Conservation (phyloP, 2,888 invertebrate species). For the Scaptodrosophila latifasciaeformis region DNA sequence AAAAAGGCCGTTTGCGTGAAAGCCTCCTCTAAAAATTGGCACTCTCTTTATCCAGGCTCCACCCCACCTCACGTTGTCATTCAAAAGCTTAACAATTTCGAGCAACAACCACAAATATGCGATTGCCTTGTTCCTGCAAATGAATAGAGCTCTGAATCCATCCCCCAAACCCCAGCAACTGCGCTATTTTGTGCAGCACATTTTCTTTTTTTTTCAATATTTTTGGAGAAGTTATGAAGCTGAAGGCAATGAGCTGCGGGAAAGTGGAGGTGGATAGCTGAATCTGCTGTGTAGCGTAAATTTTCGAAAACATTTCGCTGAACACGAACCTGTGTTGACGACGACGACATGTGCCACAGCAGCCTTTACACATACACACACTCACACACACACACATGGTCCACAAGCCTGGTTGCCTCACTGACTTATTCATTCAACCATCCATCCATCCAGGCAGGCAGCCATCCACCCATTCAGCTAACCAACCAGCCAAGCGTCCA, state of each 20-base stretch:
- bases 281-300: slow-evolving; percentile 45
- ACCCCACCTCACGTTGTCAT: slow-evolving; percentile 23
- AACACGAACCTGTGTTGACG: slow-evolving; percentile 33
- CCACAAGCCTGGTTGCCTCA: slow-evolving; percentile 22
- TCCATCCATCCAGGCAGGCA: slow-evolving; percentile 44
- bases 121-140: slow-evolving; percentile 65
- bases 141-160: slow-evolving; percentile 43
- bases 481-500: slow-evolving; percentile 21
- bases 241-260: background rate
- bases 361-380: background rate
- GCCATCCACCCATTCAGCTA: background rate
- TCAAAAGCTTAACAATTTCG: slow-evolving; percentile 65
- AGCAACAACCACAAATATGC: slow-evolving; percentile 61
- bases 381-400: slow-evolving; percentile 11
- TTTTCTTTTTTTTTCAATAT: slow-evolving; percentile 20
- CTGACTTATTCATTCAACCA: slow-evolving; percentile 68
- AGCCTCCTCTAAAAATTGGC: no score
- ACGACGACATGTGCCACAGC: background rate
- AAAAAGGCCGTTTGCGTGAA: background rate
- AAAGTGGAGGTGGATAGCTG: background rate
- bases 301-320: slow-evolving; percentile 56
- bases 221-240: background rate
- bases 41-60: background rate
- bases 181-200: slow-evolving; percentile 48
- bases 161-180: slow-evolving; percentile 17